These are phyloP conservation scores for Spondyliosoma cantharus DNA, from an alignment of 2,797 vertebrate genomes.

Conservation along the genomic window DNA sequence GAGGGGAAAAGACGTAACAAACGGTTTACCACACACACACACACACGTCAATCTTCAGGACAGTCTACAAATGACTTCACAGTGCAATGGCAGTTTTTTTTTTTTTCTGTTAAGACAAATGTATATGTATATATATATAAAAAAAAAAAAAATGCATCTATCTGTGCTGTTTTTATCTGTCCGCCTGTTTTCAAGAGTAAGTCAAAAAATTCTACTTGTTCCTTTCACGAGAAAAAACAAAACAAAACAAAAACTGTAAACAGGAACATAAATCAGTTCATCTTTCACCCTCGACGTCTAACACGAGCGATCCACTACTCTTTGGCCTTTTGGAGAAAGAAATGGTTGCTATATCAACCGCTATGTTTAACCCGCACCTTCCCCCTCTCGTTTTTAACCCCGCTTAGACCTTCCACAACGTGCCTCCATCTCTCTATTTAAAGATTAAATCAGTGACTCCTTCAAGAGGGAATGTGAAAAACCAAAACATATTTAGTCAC, in stretches of 20 bases:
- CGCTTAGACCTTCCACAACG: neutral
- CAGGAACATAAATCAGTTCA: conserved; percentile 32
- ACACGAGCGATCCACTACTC: conserved; percentile 51
- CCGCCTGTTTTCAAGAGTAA: conserved; percentile 11
- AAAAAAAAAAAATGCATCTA: conserved; percentile 41
- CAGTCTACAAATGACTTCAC: conserved; percentile 71
- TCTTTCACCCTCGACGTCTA: neutral
- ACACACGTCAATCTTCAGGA: conserved; percentile 13
- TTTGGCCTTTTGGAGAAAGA: conserved; percentile 68
- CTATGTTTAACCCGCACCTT: neutral
- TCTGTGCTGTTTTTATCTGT: conserved; percentile 28
- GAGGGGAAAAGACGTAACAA: conserved; percentile 17
- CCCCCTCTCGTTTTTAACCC: neutral
- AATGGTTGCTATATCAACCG: conserved; percentile 16
- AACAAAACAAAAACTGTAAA: conserved; percentile 43
- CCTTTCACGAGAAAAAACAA: conserved; percentile 2
- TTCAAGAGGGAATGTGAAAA: conserved; percentile 28
- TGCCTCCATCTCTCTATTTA: conserved; percentile 1
- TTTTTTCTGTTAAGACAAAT: conserved; percentile 73
- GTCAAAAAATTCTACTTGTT: conserved; percentile 27
- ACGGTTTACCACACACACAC: conserved; percentile 17
- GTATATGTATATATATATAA: conserved; percentile 43
- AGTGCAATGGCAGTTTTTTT: conserved; percentile 77
- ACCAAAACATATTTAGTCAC: conserved; percentile 29
- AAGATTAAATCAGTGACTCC: conserved; percentile 28